A percentile compares a stretch with the other conserved stretches of the same genome.
Conservation (phyloP, 2,797 vertebrate genomes). For the Pristis pectinata region DNA sequence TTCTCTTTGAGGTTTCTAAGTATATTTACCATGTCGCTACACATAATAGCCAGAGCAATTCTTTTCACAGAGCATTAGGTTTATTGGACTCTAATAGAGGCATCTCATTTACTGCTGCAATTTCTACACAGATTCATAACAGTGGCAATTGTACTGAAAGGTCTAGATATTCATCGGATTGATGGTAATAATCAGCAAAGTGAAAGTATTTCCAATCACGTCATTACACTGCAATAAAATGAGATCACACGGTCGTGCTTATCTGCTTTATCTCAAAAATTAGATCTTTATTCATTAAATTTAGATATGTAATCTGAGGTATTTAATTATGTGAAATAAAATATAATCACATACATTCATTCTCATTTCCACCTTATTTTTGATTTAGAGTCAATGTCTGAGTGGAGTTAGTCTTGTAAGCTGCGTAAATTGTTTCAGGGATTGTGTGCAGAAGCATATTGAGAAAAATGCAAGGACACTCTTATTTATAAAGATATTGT, state of each 20-base stretch:
- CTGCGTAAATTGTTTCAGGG: not conserved
- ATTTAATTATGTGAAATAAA: conserved; percentile 28
- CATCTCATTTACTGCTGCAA: conserved; percentile 15
- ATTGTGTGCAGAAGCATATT: not conserved
- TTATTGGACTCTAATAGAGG: conserved; percentile 16
- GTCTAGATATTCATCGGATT: conserved; percentile 5
- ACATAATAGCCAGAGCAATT: conserved; percentile 24
- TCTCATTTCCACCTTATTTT: conserved; percentile 16
- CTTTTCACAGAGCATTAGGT: conserved; percentile 10
- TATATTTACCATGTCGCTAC: not conserved
- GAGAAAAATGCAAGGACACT: not conserved
- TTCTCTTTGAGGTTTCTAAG: not conserved
- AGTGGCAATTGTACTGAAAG: conserved; percentile 22
- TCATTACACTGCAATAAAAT: conserved; percentile 24
- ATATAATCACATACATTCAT: conserved; percentile 7
- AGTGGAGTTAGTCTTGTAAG: not conserved
- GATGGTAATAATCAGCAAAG: conserved; percentile 26
- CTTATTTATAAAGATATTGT: not conserved
- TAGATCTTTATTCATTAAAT: conserved; percentile 20
- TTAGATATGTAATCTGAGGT: conserved; percentile 28
- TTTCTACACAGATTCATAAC: conserved; percentile 19
- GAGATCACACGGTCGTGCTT: not conserved
- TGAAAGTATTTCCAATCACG: conserved; percentile 13
- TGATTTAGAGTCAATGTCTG: not conserved
- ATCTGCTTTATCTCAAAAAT: conserved; percentile 34